These are phyloP conservation scores for Machimus atricapillus DNA, from an alignment of 2,888 invertebrate species.

Conservation along the genomic window DNA sequence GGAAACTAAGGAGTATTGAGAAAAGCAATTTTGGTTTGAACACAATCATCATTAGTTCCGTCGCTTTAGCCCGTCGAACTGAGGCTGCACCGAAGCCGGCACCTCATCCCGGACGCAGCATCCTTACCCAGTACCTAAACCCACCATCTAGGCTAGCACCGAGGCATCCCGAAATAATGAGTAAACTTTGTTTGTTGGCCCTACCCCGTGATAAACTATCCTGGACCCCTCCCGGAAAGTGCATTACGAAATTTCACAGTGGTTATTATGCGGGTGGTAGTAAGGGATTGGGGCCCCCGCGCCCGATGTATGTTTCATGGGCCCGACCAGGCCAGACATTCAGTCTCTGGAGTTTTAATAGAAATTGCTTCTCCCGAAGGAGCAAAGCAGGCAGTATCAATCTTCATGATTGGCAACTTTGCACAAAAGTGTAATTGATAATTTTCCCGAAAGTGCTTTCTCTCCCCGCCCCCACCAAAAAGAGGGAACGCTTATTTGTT, in stretches of 20 bases:
- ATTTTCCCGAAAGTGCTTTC: not conserved
- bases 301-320: not conserved
- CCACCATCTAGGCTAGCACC: not conserved
- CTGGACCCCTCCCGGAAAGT: not conserved
- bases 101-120: not conserved
- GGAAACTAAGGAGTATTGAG: not conserved
- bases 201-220: not conserved
- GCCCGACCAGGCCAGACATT: not conserved
- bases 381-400: not conserved
- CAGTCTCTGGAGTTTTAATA: not conserved
- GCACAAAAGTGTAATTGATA: constrained; percentile 16
- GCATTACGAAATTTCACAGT: not conserved
- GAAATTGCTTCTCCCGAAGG: not conserved
- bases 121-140: not conserved
- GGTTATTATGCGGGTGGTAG: not conserved
- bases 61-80: not conserved
- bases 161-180: not conserved
- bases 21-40: constrained; percentile 22
- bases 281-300: not conserved
- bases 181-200: constrained; percentile 6
- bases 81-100: not conserved
- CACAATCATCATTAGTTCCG: constrained; percentile 18
- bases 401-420: constrained; percentile 4
- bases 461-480: not conserved
- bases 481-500: not conserved